A percentile compares a stretch with the other conserved stretches of the same genome.
Conservation (phyloP, 2,113 vertebrate genomes). For the Melozone crissalis region DNA sequence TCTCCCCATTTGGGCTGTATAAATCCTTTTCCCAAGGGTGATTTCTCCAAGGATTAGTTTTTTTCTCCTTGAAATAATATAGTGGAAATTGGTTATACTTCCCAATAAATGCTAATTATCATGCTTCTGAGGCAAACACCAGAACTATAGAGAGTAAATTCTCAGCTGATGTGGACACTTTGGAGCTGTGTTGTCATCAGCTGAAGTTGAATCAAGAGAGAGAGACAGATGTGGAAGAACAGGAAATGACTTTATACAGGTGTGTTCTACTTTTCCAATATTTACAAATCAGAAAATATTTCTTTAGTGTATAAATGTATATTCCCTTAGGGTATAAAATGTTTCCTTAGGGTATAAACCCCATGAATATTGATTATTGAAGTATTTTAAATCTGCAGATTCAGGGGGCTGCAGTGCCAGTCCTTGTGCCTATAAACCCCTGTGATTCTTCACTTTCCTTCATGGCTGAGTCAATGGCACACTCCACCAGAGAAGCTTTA, state of each 20-base stretch:
- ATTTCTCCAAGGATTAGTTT: not conserved
- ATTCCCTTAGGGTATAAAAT: not conserved
- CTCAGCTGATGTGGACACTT: not conserved
- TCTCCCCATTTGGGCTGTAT: not conserved
- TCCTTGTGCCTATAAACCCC: not conserved
- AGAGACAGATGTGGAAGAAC: not conserved
- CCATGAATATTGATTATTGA: not conserved
- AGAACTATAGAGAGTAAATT: not conserved
- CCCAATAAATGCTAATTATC: not conserved
- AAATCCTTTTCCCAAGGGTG: not conserved
- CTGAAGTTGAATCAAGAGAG: not conserved
- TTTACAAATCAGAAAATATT: not conserved
- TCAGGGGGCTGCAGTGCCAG: not conserved
- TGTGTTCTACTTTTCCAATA: not conserved
- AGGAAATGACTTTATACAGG: not conserved
- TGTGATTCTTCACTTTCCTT: not conserved
- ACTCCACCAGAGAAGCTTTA: not conserved
- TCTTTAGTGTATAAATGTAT: not conserved
- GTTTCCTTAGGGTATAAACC: not conserved
- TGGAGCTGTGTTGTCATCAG: not conserved
- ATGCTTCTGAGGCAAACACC: not conserved
- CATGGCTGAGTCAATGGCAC: not conserved
- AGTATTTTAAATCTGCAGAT: not conserved
- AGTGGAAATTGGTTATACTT: not conserved
- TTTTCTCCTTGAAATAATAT: not conserved